These are phyloP conservation scores for Dasyprocta punctata DNA, from an alignment of 2,113 vertebrate species.

Conservation along the genomic window DNA sequence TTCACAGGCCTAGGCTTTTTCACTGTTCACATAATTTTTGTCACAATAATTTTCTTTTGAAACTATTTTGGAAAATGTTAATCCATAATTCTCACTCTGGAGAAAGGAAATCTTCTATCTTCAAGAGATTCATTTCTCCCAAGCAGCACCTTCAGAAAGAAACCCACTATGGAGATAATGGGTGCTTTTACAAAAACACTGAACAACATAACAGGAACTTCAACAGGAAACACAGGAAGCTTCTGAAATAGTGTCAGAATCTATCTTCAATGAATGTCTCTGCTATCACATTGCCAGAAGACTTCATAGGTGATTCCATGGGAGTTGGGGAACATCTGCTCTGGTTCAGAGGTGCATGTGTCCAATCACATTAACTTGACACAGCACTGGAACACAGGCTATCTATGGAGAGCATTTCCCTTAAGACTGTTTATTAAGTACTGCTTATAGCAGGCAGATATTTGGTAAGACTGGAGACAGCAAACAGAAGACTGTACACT, in stretches of 20 bases:
- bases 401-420: neutral
- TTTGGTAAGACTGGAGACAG: neutral
- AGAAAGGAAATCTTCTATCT: constrained; percentile 27
- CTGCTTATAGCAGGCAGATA: neutral
- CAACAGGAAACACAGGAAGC: constrained; percentile 28
- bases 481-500: neutral
- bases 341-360: neutral
- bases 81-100: constrained; percentile 57
- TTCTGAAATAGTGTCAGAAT: neutral
- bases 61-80: constrained; percentile 64
- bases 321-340: neutral
- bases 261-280: neutral
- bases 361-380: neutral
- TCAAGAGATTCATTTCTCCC: neutral
- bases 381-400: neutral
- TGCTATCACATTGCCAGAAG: neutral
- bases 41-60: constrained; percentile 62
- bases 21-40: constrained; percentile 56
- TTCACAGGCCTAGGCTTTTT: constrained; percentile 4
- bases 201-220: neutral
- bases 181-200: neutral
- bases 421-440: constrained; percentile 10
- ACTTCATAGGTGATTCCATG: neutral
- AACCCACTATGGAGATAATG: neutral
- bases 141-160: neutral